Conservation (phyloP, 2,888 invertebrate species). For the Panopea generosa region DNA sequence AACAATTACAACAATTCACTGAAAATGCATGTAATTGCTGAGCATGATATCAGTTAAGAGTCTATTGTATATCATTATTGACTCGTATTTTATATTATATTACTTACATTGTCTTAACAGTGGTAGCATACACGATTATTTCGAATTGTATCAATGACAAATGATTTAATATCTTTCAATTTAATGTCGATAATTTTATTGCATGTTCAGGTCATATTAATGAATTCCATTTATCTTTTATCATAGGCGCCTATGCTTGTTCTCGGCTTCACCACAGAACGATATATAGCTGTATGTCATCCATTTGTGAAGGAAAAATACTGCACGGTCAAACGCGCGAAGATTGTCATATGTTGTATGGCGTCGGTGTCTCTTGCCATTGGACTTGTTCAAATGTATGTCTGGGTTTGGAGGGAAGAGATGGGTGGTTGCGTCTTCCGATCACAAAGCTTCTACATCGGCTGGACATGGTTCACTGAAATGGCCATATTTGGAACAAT, state of each 20-base stretch:
- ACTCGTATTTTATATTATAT: too few species aligned
- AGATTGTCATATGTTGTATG: constrained; percentile 74
- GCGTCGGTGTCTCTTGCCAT: constrained; percentile 68
- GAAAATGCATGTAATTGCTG: too few species aligned
- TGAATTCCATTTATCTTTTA: too few species aligned
- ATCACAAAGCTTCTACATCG: constrained; percentile 68
- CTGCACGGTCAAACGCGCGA: constrained; percentile 81
- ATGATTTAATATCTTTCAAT: too few species aligned
- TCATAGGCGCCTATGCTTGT: constrained; percentile 81
- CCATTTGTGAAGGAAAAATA: constrained; percentile 81
- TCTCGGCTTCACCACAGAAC: constrained; percentile 83
- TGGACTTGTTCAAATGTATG: constrained; percentile 78
- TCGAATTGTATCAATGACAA: too few species aligned
- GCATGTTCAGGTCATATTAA: too few species aligned
- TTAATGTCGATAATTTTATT: too few species aligned
- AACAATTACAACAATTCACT: too few species aligned
- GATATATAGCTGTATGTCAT: constrained; percentile 83
- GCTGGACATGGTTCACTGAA: constrained; percentile 83
- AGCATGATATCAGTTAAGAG: too few species aligned
- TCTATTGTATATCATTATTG: too few species aligned
- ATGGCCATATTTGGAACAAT: constrained; percentile 79
- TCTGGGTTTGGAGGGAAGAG: constrained; percentile 79
- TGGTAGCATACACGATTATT: too few species aligned
- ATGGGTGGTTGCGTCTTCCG: constrained; percentile 73
- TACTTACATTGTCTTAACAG: too few species aligned